Percentiles rank a stretch among this genome's conserved stretches.
Evolutionary conservation across 2,797 vertebrate genomes (phyloP).

Genomic region (Eulemur coronatus): DNA sequence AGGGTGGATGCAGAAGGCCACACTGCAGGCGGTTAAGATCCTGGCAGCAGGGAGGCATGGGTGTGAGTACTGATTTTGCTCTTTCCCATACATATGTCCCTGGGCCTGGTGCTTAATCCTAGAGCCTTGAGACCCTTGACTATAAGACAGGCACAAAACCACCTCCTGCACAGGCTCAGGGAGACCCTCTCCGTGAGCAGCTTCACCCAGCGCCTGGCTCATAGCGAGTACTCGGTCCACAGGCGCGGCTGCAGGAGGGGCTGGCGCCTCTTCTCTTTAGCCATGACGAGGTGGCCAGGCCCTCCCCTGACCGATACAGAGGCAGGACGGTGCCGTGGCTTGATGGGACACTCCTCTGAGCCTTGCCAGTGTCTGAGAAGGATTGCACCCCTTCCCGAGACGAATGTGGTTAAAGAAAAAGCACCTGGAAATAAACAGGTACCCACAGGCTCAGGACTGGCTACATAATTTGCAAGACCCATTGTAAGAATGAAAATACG

Average conservation of each 20-base stretch:
- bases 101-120: background rate
- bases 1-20: background rate
- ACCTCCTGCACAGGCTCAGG: background rate
- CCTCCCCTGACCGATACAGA: background rate
- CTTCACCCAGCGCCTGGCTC: background rate
- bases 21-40: background rate
- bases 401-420: background rate
- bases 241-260: rapidly evolving
- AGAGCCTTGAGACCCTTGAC: background rate
- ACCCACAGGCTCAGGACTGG: rapidly evolving
- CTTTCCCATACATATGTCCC: background rate
- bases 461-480: background rate
- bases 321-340: rapidly evolving
- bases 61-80: background rate
- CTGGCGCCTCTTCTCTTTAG: background rate
- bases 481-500: background rate
- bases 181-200: background rate
- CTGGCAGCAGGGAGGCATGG: background rate
- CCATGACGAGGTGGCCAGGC: rapidly evolving
- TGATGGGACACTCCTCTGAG: background rate
- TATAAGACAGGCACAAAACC: background rate
- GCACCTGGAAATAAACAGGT: background rate
- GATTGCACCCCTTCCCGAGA: background rate
- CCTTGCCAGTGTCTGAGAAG: background rate
- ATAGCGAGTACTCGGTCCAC: background rate